These are phyloP conservation scores for Drosophila nigricruria DNA, from an alignment of 2,888 invertebrate genomes.

Conservation along the genomic window DNA sequence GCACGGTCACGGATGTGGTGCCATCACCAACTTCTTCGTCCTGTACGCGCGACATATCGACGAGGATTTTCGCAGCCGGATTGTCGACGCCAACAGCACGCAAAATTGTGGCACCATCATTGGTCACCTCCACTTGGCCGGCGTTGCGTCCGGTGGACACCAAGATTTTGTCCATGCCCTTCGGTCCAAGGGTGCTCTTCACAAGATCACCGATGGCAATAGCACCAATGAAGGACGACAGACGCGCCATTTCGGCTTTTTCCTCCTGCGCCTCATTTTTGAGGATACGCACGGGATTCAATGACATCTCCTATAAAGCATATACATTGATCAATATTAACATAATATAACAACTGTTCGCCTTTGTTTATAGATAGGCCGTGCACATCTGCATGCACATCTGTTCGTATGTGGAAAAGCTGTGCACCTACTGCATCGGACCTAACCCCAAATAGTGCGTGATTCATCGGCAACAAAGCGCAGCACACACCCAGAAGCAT, in stretches of 20 bases:
- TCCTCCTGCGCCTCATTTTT: constrained; percentile 99
- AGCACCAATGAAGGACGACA: constrained; percentile 99
- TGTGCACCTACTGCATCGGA: constrained; percentile 26
- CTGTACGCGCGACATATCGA: constrained; percentile 99
- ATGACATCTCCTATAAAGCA: constrained; percentile 88
- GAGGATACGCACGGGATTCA: constrained; percentile 97
- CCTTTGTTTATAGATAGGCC: constrained; percentile 6
- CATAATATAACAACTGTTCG: background rate
- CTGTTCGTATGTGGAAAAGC: constrained; percentile 11
- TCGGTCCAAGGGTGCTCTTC: constrained; percentile 98
- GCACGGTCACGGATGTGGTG: constrained; percentile 98
- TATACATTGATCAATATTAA: background rate
- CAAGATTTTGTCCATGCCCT: constrained; percentile 98
- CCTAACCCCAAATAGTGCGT: constrained; percentile 68
- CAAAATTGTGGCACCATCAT: constrained; percentile 99
- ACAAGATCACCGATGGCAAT: constrained; percentile 99
- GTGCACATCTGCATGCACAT: constrained; percentile 3
- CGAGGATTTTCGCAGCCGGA: constrained; percentile 99
- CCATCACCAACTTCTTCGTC: constrained; percentile 99
- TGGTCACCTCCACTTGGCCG: constrained; percentile 97
- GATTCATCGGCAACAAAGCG: constrained; percentile 60
- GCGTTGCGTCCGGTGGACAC: constrained; percentile 92
- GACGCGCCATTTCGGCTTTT: constrained; percentile 97
- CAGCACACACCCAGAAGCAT: constrained; percentile 40
- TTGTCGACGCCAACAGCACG: constrained; percentile 98